Base-by-base conservation (phyloP, 2,888 invertebrate genomes). In the Branchellion lobata region DNA sequence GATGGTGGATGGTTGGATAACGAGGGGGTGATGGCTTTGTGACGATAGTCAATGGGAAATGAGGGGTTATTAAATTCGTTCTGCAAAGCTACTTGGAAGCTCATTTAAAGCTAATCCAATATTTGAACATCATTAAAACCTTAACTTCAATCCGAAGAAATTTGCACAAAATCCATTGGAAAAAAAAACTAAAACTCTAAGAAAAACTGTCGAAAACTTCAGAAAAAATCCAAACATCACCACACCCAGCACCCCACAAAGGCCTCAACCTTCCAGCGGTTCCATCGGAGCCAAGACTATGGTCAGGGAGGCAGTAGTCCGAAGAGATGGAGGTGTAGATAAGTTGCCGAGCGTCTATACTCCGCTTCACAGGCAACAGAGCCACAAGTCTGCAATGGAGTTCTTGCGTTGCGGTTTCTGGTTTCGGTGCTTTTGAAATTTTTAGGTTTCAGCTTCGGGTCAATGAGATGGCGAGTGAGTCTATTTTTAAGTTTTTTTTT, bases 281-380 rank as follows among this genome's bases (percentile, higher is more conserved):
- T 47, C 93, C 93, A 21, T 91, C 89, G 75, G 93, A 93, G 24
- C 93, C 94, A 1, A 91, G 90, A 69, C 91, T 91, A 27, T 90
- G 89, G 85, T 94, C 93, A 31, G 90, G 91, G 80, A 92, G 90
- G 88, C 94, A 94, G 87, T 93, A 94, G 88, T 94, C 93, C 0
- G 94, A 93, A 80, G 93, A 93, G 85, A 92, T 92, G 82, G 92
- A 91, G 83, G 92, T 90, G 88, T 92, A 94, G 34, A 93, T 89
- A 81, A 94, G 90, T 79, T 92, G 90, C 74, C 92, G 90, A 74
- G 87, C 86, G 1, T 88, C 88, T 79, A 90, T 89, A 76, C 85
- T 84, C 51, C 85, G 85, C 77, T 83, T 82, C 31, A 84, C 84
- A 84, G 83, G 87, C 81, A 85, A 84, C 84, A 88, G 85, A 84